Conservation (phyloP, 2,888 invertebrate species). For the Tholera decimalis region DNA sequence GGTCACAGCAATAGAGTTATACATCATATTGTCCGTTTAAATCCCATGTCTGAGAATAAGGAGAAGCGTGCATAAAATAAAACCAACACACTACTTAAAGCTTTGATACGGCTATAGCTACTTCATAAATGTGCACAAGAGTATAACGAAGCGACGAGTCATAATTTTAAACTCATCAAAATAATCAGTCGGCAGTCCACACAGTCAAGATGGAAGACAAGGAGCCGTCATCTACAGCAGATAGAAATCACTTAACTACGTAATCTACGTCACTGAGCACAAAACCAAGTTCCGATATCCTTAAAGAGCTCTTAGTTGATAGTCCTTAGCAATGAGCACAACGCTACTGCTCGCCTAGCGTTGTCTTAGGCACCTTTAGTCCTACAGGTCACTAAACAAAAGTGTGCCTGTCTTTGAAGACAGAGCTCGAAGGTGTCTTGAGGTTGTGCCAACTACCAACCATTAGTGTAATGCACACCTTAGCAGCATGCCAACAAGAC, state of each 20-base stretch:
- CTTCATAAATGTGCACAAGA: background rate
- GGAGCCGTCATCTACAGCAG: background rate
- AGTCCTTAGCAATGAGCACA: background rate
- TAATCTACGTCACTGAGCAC: background rate
- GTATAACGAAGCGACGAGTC: background rate
- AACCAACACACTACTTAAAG: background rate
- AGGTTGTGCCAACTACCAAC: constrained; percentile 29
- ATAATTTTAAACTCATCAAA: background rate
- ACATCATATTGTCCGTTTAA: background rate
- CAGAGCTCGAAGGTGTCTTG: background rate
- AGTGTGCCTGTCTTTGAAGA: background rate
- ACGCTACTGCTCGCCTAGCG: background rate
- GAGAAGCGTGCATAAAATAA: background rate
- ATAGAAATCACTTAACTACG: constrained; percentile 1
- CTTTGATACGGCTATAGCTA: background rate
- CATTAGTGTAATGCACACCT: constrained; percentile 48
- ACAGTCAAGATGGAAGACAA: background rate
- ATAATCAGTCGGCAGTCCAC: background rate
- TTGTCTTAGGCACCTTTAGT: background rate
- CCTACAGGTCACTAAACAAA: constrained; percentile 22
- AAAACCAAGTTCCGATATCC: constrained; percentile 3
- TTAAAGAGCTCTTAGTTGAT: background rate
- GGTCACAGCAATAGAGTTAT: no score
- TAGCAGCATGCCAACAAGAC: background rate
- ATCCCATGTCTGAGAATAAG: background rate